Evolutionary conservation across 2,113 vertebrate genomes (phyloP).

Genomic region (Lichenostomus cassidix): DNA sequence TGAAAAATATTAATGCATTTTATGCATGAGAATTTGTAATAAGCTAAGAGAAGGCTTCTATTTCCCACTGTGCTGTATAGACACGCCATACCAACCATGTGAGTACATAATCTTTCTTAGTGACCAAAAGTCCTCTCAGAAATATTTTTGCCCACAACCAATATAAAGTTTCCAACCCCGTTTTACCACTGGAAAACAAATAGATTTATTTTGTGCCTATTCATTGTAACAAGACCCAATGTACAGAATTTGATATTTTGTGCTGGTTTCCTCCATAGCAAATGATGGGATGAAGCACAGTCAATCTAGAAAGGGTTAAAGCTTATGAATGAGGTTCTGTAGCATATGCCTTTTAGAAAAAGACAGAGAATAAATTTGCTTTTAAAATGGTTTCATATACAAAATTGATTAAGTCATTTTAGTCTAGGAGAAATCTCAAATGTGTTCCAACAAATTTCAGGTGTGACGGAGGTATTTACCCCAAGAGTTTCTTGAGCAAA

Average conservation of each 20-base stretch:
- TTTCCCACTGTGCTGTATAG: not conserved
- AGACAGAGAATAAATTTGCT: not conserved
- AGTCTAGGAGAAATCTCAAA: not conserved
- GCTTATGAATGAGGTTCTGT: not conserved
- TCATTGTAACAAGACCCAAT: not conserved
- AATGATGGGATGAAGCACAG: not conserved
- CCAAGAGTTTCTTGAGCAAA: not conserved
- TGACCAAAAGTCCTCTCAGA: not conserved
- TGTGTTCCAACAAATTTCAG: not conserved
- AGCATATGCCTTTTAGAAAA: not conserved
- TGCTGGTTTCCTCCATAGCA: not conserved
- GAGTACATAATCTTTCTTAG: not conserved
- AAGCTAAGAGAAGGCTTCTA: not conserved
- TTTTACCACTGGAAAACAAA: slow-evolving; percentile 27
- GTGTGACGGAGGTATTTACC: not conserved
- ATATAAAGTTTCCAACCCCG: not conserved
- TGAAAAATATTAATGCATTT: not conserved
- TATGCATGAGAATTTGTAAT: not conserved
- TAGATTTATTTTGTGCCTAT: not conserved
- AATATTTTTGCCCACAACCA: not conserved
- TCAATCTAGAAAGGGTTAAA: not conserved
- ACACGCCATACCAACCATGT: not conserved
- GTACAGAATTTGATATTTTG: not conserved
- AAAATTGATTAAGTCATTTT: not conserved
- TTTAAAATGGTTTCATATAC: not conserved